Evolutionary conservation across 1,140 invertebrate species (phyloP).

Genomic region (Euwallacea fornicatus): DNA sequence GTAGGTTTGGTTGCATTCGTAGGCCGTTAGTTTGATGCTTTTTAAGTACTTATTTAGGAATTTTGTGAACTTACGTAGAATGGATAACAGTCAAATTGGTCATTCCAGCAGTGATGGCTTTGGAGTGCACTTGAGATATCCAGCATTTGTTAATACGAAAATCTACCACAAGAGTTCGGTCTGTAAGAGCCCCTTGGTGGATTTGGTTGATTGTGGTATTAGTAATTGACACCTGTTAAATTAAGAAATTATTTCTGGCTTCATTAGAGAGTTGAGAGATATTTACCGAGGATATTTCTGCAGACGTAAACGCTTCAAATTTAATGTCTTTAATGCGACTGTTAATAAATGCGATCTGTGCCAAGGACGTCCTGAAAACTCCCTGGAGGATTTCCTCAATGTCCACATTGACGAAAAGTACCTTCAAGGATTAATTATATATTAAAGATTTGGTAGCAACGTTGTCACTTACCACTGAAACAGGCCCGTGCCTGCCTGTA

Average conservation of each 20-base stretch:
- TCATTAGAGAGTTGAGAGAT: no score
- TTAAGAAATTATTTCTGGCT: not conserved
- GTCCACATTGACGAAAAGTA: constrained; percentile 64
- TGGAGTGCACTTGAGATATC: constrained; percentile 59
- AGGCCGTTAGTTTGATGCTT: no score
- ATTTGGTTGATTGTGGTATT: constrained; percentile 64
- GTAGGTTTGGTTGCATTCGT: no score
- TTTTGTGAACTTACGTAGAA: constrained; percentile 59
- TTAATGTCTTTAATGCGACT: constrained; percentile 60
- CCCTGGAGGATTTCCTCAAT: constrained; percentile 61
- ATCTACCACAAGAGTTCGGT: constrained; percentile 63
- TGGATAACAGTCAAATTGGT: constrained; percentile 66
- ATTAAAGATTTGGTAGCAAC: not conserved
- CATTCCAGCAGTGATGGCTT: constrained; percentile 66
- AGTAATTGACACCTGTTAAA: constrained; percentile 57
- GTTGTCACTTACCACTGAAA: constrained; percentile 57
- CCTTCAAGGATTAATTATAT: constrained; percentile 57
- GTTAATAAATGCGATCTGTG: constrained; percentile 62
- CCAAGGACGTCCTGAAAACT: constrained; percentile 66
- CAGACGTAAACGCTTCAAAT: constrained; percentile 65
- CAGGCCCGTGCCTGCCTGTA: constrained; percentile 58
- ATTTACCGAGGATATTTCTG: constrained; percentile 58
- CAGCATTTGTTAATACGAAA: constrained; percentile 64
- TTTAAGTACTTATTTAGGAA: no score
- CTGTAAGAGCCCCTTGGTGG: constrained; percentile 65